Percentiles rank a stretch among this genome's conserved stretches.
phyloP scores from a whole-genome alignment of 2,888 invertebrate species.

The Yponomeuta cagnagella region DNA sequence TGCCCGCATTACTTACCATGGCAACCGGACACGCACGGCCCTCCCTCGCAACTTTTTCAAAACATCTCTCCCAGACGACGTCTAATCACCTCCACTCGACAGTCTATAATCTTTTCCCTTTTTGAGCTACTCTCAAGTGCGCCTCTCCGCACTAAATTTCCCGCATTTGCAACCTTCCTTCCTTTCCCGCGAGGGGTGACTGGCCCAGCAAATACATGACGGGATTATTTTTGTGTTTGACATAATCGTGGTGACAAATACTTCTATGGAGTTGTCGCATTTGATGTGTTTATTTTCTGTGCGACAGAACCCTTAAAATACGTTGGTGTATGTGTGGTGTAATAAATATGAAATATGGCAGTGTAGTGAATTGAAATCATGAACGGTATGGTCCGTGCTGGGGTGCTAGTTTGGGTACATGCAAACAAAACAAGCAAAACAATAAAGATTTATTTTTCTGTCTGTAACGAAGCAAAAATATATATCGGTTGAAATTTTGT shows the following conservation, averaged over 20 bases:
- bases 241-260: slow-evolving; percentile 76
- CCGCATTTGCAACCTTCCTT: slow-evolving; percentile 63
- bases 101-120: slow-evolving; percentile 51
- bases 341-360: slow-evolving; percentile 13
- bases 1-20: slow-evolving; percentile 66
- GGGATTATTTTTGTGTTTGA: slow-evolving; percentile 76
- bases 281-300: slow-evolving; percentile 48
- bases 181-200: slow-evolving; percentile 48
- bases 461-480: background rate
- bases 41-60: slow-evolving; percentile 55
- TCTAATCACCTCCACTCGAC: slow-evolving; percentile 70
- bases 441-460: background rate
- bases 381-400: background rate
- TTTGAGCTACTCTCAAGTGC: slow-evolving; percentile 36
- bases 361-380: background rate
- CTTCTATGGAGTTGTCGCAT: slow-evolving; percentile 61
- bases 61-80: slow-evolving; percentile 57
- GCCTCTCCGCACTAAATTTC: slow-evolving; percentile 35
- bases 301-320: slow-evolving; percentile 2
- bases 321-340: slow-evolving; percentile 27
- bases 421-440: background rate
- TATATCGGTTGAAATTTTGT: background rate
- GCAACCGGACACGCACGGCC: slow-evolving; percentile 44
- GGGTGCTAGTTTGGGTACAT: background rate
- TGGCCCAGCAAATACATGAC: slow-evolving; percentile 70